Evolutionary conservation across 2,113 vertebrate species (phyloP).

Genomic region (Misgurnus anguillicaudatus): DNA sequence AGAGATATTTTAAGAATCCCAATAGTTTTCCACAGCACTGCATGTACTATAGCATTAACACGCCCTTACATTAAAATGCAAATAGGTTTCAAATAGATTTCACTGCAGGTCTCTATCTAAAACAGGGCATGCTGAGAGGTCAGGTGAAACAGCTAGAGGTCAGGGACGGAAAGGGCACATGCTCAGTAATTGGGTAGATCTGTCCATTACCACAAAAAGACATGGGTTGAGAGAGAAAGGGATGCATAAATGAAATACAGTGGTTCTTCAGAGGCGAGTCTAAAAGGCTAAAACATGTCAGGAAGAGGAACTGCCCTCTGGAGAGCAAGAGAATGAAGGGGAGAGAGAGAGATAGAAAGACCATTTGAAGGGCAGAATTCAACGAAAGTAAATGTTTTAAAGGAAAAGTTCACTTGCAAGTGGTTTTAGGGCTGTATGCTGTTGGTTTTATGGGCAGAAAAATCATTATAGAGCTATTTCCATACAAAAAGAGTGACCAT

Average conservation of each 20-base stretch:
- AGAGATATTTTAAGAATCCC: too few species aligned
- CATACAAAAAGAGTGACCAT: too few species aligned
- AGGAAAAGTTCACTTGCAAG: background rate
- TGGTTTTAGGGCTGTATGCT: too few species aligned
- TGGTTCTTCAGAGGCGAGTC: conserved; percentile 17
- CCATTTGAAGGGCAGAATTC: background rate
- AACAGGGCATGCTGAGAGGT: conserved; percentile 23
- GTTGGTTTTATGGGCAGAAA: too few species aligned
- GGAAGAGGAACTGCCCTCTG: conserved; percentile 1
- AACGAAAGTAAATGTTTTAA: background rate
- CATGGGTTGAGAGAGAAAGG: background rate
- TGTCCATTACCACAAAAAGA: conserved; percentile 42
- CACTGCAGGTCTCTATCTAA: background rate
- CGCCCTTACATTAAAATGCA: background rate
- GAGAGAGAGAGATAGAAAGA: background rate
- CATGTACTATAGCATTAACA: background rate
- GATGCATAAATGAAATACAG: conserved; percentile 9
- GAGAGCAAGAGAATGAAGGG: background rate
- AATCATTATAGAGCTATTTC: too few species aligned
- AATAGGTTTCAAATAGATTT: conserved; percentile 18
- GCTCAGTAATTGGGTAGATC: conserved; percentile 37
- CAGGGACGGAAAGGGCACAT: conserved; percentile 24
- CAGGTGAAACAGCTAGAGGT: conserved; percentile 37
- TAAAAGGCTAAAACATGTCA: conserved; percentile 9
- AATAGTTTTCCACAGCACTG: background rate